Conservation (phyloP, 2,888 invertebrate genomes). For the Orthonevra nobilis region DNA sequence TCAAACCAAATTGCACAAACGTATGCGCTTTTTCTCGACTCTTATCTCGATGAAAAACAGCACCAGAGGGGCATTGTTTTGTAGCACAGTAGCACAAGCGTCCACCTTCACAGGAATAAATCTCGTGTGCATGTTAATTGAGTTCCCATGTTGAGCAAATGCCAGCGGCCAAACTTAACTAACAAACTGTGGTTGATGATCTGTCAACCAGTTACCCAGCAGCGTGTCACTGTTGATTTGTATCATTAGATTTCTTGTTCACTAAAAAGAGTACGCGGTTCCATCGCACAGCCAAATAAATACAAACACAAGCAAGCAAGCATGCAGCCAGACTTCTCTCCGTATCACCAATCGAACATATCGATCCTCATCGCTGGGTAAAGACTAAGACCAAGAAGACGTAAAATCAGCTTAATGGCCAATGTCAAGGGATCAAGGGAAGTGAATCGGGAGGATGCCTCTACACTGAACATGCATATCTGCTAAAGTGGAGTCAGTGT, state of each 20-base stretch:
- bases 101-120: not conserved
- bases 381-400: constrained; percentile 3
- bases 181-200: constrained; percentile 20
- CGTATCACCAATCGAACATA: constrained; percentile 33
- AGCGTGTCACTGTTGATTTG: not conserved
- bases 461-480: constrained; percentile 23
- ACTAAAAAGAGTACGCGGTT: constrained; percentile 30
- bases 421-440: constrained; percentile 42
- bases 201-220: constrained; percentile 10
- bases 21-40: too few relatives aligned
- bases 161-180: not conserved
- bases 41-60: too few relatives aligned
- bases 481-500: not conserved
- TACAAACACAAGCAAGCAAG: not conserved
- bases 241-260: not conserved
- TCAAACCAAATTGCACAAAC: too few relatives aligned
- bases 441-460: constrained; percentile 2
- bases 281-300: constrained; percentile 1
- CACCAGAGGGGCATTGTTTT: not conserved
- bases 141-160: not conserved
- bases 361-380: constrained; percentile 18
- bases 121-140: constrained; percentile 22
- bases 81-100: constrained; percentile 21
- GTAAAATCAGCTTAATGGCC: not conserved
- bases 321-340: constrained; percentile 18